These are phyloP conservation scores for Montipora capitata DNA, from an alignment of 92 coral and sea anemone species.

Conservation along the genomic window DNA sequence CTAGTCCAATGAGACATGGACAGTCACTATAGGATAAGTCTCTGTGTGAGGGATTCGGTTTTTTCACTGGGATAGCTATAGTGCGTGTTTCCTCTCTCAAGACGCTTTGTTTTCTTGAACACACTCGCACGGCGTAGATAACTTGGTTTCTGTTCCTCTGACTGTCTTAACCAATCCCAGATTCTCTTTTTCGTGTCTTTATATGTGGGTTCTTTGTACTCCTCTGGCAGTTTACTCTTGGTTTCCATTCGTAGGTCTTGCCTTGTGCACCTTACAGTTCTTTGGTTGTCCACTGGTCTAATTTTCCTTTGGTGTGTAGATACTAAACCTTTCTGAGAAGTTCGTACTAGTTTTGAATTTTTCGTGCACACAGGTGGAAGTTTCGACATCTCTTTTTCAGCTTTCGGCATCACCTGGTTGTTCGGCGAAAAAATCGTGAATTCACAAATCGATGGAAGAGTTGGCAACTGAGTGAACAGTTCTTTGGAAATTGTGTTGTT, in stretches of 20 bases:
- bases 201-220: conserved; percentile 77
- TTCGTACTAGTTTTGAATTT: neutral
- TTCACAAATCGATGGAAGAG: conserved; percentile 88
- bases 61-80: neutral
- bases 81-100: neutral
- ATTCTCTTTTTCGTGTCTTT: conserved; percentile 78
- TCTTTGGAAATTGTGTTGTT: conserved; percentile 6
- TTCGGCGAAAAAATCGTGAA: conserved; percentile 75
- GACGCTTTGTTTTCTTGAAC: conserved; percentile 31
- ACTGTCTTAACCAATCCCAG: conserved; percentile 80
- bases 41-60: conserved; percentile 7
- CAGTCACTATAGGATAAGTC: neutral
- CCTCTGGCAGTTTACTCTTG: conserved; percentile 82
- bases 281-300: neutral
- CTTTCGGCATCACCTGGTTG: conserved; percentile 11
- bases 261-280: conserved; percentile 69
- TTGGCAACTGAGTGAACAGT: conserved; percentile 24
- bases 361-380: conserved; percentile 19
- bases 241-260: conserved; percentile 75
- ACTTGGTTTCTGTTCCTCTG: conserved; percentile 73
- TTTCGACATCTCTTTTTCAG: conserved; percentile 32
- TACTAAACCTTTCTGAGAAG: neutral
- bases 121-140: conserved; percentile 70
- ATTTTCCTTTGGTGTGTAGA: neutral
- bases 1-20: too few relatives aligned